phyloP scores from a whole-genome alignment of 2,113 vertebrate species.

The Vidua macroura region DNA sequence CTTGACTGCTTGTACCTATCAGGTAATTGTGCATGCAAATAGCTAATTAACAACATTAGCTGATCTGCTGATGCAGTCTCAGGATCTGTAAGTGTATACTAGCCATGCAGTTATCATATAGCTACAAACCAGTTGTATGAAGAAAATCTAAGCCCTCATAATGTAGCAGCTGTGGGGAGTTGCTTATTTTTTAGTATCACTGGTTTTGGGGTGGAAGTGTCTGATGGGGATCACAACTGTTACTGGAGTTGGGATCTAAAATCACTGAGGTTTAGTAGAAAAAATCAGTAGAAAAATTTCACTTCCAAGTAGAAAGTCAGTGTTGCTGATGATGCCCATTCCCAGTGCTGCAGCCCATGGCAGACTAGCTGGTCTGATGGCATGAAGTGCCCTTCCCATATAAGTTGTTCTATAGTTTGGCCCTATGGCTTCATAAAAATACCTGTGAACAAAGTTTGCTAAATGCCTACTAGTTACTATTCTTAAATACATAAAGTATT shows the following conservation, averaged over 20 bases:
- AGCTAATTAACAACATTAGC: conserved; percentile 62
- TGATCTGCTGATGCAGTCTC: not conserved
- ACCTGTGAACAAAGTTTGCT: not conserved
- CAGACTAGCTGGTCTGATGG: not conserved
- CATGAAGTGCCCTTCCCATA: not conserved
- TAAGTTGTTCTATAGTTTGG: not conserved
- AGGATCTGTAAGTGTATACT: not conserved
- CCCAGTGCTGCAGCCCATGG: rapidly evolving
- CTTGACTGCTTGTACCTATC: conserved; percentile 62
- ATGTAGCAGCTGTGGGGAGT: not conserved
- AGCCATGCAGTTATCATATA: not conserved
- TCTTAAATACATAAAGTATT: not conserved
- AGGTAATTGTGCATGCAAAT: conserved; percentile 55
- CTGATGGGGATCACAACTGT: not conserved
- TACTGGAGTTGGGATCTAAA: not conserved
- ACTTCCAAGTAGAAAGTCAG: not conserved
- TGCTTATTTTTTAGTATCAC: not conserved
- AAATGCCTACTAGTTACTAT: not conserved
- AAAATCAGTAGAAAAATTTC: not conserved
- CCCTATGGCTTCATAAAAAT: not conserved
- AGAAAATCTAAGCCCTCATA: not conserved
- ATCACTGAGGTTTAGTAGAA: not conserved
- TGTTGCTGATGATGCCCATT: rapidly evolving
- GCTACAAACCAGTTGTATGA: not conserved
- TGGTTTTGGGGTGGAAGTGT: not conserved